Conservation (phyloP, 2,797 vertebrate genomes). For the Potorous gilbertii region DNA sequence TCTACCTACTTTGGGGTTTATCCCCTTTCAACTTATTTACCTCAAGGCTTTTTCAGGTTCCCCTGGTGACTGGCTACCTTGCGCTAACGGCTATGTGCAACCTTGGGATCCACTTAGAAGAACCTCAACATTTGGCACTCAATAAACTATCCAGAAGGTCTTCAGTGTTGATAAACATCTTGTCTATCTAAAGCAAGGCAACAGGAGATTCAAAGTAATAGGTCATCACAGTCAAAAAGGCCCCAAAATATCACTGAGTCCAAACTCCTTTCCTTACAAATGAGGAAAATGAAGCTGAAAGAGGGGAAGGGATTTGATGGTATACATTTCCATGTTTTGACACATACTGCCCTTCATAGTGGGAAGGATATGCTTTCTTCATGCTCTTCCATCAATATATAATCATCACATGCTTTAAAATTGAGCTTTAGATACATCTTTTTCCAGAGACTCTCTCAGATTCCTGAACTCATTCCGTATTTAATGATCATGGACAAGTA, state of each 20-base stretch:
- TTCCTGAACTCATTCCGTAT: not conserved
- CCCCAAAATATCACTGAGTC: not conserved
- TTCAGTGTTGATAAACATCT: not conserved
- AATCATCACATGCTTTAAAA: not conserved
- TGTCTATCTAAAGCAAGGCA: not conserved
- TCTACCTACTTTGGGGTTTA: not conserved
- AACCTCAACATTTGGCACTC: not conserved
- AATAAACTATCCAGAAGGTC: not conserved
- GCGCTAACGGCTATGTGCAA: not conserved
- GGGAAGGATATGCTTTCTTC: not conserved
- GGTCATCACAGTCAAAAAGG: not conserved
- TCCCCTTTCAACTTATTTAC: not conserved
- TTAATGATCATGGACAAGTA: not conserved
- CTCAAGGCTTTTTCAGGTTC: constrained; percentile 36
- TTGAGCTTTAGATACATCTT: not conserved
- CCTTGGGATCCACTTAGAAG: constrained; percentile 7
- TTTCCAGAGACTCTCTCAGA: not conserved
- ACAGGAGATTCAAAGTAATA: not conserved
- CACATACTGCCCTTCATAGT: not conserved
- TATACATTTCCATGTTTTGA: not conserved
- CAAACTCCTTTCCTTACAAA: not conserved
- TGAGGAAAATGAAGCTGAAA: not conserved
- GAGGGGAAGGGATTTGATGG: not conserved
- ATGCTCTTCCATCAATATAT: not conserved
- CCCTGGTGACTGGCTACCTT: constrained; percentile 5